phyloP scores from a whole-genome alignment of 2,797 vertebrate genomes.

The Molothrus ater region DNA sequence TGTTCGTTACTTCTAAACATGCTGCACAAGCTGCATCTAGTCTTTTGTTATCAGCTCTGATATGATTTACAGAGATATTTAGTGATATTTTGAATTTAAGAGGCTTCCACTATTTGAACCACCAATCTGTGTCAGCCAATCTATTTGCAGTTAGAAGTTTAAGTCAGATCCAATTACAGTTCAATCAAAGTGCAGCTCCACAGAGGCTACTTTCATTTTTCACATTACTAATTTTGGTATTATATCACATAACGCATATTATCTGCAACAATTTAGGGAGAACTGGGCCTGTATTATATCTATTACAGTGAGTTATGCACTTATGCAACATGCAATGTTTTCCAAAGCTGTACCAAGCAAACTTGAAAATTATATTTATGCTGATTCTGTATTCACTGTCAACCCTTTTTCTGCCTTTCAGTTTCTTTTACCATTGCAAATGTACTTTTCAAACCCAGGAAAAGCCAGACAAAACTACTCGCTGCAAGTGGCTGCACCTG shows the following conservation, averaged over 20 bases:
- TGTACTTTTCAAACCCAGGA: neutral
- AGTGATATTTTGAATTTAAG: slow-evolving; percentile 69
- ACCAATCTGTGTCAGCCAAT: slow-evolving; percentile 61
- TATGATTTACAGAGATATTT: slow-evolving; percentile 75
- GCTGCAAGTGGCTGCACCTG: neutral
- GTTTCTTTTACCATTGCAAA: slow-evolving; percentile 1
- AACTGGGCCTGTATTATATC: neutral
- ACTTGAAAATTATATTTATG: slow-evolving; percentile 15
- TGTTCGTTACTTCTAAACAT: slow-evolving; percentile 11
- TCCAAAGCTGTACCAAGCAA: neutral
- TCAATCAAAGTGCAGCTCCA: slow-evolving; percentile 62
- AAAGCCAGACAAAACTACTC: neutral
- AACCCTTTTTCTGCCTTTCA: neutral
- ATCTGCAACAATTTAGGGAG: neutral
- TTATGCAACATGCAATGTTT: neutral
- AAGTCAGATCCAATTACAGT: slow-evolving; percentile 81
- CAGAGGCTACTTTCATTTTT: slow-evolving; percentile 9
- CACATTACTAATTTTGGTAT: slow-evolving; percentile 15
- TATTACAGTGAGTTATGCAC: neutral
- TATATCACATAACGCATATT: neutral
- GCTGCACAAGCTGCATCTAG: slow-evolving; percentile 35
- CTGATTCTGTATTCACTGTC: neutral
- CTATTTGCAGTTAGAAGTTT: slow-evolving; percentile 77
- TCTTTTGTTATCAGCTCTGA: slow-evolving; percentile 65
- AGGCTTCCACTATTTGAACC: slow-evolving; percentile 70